Base-by-base conservation (phyloP, 2,113 vertebrate genomes). In the Peromyscus polionotus region DNA sequence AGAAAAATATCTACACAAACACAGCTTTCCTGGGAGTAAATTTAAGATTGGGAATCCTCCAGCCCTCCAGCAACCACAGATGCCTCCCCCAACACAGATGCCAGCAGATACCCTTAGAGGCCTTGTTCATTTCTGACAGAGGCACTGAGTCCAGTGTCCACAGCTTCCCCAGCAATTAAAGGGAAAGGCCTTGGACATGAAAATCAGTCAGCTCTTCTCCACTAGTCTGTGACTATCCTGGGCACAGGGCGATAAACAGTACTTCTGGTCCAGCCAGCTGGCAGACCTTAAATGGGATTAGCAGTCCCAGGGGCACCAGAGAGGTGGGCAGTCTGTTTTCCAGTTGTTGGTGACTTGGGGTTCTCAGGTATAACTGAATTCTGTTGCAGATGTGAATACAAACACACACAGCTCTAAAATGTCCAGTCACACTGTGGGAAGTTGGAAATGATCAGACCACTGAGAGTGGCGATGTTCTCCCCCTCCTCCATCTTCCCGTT, bases 1-100 rank as follows among this genome's bases (percentile, higher is more conserved):
- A 88, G 65, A 84, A 93, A 73, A 95, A 80, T n/a, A 93, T 17
- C 48, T 59, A 77, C 19, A 83, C 33, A 84, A 87, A 88, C 22
- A 81, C 26, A 93, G 79, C 16, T 91, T 94, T 95, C 73, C 51
- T 70, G 83, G 26, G 54, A 87, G 48, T 84, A 86, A 94, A 92
- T 83, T 95, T 93, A 97, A 93, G 86, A 59, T 36, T 84, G 17
- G 4, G 59, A 81, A 6, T 80, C 65, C 68, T 72, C 39, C 83
- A 94, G 54, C 13, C 10, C 14, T 77, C 73, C 33, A 93, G 79
- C 77, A 76, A 72, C 57, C 45, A 95, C 0, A 91, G 51, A 94
- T 81, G 45, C 17, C 84, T 51, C 72, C 28, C 61, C 72, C 31
- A 85, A 39, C 42, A 81, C 9, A 95, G 86, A 75, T 94, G 48